A percentile compares a stretch with the other conserved stretches of the same genome.
These are phyloP conservation scores for Gobionotothen gibberifrons DNA, from an alignment of 2,797 vertebrate species.

Conservation along the genomic window DNA sequence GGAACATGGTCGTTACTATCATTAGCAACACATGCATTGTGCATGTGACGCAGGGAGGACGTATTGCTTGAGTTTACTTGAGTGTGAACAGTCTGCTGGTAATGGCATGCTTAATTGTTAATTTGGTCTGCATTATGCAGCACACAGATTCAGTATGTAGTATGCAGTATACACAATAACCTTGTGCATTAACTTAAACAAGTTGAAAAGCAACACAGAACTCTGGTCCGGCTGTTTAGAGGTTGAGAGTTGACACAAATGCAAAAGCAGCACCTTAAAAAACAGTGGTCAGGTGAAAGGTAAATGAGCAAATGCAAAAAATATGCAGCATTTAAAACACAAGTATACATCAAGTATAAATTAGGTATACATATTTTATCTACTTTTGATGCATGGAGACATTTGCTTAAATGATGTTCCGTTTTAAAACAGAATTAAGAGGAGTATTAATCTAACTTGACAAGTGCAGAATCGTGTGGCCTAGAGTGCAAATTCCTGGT, in stretches of 20 bases:
- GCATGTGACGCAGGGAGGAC: too few relatives aligned
- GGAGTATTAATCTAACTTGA: conserved; percentile 56
- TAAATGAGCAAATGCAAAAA: conserved; percentile 20
- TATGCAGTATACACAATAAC: too few relatives aligned
- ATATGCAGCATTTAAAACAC: neutral
- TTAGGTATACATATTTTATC: conserved; percentile 16
- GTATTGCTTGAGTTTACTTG: too few relatives aligned
- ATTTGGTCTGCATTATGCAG: too few relatives aligned
- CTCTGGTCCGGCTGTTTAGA: conserved; percentile 26
- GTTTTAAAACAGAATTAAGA: conserved; percentile 57
- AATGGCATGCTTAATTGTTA: too few relatives aligned
- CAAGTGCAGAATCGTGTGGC: conserved; percentile 56
- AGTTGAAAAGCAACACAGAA: conserved; percentile 6
- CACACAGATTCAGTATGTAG: too few relatives aligned
- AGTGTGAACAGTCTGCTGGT: too few relatives aligned
- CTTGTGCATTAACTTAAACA: conserved; percentile 11
- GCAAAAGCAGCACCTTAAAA: conserved; percentile 36
- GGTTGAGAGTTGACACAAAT: conserved; percentile 12
- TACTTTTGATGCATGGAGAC: conserved; percentile 27
- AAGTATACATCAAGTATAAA: conserved; percentile 16
- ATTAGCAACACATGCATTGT: too few relatives aligned
- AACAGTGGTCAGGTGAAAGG: conserved; percentile 13
- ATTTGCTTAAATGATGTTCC: conserved; percentile 32
- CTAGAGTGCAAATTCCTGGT: conserved; percentile 58
- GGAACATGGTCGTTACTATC: too few relatives aligned